A percentile compares a stretch with the other conserved stretches of the same genome.
phyloP scores from a whole-genome alignment of 2,797 vertebrate genomes.

The Chaunax sp. region DNA sequence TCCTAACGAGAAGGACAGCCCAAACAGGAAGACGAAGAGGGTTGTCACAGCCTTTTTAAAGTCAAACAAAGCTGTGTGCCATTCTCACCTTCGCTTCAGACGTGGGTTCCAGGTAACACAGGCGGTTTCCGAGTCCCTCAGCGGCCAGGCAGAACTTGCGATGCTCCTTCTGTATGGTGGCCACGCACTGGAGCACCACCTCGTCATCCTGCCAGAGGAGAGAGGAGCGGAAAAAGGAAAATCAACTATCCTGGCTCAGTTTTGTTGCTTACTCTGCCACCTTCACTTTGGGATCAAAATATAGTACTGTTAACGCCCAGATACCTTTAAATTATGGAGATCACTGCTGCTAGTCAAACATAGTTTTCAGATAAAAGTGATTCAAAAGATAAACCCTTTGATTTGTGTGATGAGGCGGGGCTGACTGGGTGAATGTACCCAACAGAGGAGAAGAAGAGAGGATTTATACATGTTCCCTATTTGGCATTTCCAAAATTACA shows the following conservation, averaged over 20 bases:
- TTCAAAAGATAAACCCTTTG: background rate
- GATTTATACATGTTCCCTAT: no score
- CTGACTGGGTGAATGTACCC: no score
- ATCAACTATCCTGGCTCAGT: slow-evolving; percentile 9
- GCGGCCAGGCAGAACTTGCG: slow-evolving; percentile 97
- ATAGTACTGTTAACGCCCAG: background rate
- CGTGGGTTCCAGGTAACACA: slow-evolving; percentile 97
- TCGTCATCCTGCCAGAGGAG: slow-evolving; percentile 91
- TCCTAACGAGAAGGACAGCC: no score
- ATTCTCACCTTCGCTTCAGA: slow-evolving; percentile 95
- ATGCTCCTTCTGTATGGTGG: slow-evolving; percentile 94
- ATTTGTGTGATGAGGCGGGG: background rate
- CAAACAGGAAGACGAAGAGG: no score
- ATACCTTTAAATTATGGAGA: background rate
- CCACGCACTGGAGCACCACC: slow-evolving; percentile 96
- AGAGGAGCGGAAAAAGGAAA: slow-evolving; percentile 20
- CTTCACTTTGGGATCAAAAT: slow-evolving; percentile 8
- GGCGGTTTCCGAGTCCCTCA: slow-evolving; percentile 96
- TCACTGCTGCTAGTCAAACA: background rate
- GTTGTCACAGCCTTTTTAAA: no score
- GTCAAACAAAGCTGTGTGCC: background rate
- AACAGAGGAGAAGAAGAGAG: no score
- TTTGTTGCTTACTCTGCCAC: slow-evolving; percentile 5
- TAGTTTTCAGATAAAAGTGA: background rate
- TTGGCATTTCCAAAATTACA: no score